These are phyloP conservation scores for Prunella himalayana DNA, from an alignment of 2,113 vertebrate species.

Conservation along the genomic window DNA sequence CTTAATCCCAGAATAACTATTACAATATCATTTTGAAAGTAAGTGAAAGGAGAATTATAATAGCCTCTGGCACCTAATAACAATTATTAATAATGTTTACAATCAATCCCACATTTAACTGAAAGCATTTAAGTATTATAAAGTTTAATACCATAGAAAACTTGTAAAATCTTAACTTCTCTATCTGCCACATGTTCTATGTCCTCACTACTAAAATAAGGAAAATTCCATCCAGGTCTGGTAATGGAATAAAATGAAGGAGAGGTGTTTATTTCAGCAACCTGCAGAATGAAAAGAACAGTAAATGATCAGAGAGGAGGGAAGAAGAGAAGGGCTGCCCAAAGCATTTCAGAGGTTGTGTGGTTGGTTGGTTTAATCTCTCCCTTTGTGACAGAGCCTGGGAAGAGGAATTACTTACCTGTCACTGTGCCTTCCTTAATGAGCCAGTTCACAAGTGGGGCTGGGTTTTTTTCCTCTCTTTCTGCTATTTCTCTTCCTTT, in stretches of 20 bases:
- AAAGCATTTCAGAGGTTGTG: conserved; percentile 11
- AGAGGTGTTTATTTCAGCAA: neutral
- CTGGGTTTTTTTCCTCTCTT: conserved; percentile 19
- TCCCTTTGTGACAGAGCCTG: conserved; percentile 36
- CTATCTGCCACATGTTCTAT: neutral
- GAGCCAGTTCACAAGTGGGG: conserved; percentile 42
- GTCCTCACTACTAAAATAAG: neutral
- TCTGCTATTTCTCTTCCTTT: conserved; percentile 32
- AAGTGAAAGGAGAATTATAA: neutral
- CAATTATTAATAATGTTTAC: neutral
- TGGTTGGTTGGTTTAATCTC: conserved; percentile 38
- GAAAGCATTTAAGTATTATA: neutral
- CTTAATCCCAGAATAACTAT: neutral
- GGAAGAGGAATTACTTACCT: conserved; percentile 54
- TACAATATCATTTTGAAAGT: neutral
- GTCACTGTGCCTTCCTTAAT: conserved; percentile 50
- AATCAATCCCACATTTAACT: neutral
- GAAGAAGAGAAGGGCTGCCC: neutral
- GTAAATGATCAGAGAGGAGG: neutral
- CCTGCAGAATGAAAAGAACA: neutral
- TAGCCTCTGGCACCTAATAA: neutral
- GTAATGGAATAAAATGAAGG: neutral
- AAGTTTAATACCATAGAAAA: neutral
- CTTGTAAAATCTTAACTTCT: neutral
- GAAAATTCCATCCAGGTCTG: neutral